Conservation (phyloP, 1,140 invertebrate genomes). For the Trichomalopsis sarcophagae region DNA sequence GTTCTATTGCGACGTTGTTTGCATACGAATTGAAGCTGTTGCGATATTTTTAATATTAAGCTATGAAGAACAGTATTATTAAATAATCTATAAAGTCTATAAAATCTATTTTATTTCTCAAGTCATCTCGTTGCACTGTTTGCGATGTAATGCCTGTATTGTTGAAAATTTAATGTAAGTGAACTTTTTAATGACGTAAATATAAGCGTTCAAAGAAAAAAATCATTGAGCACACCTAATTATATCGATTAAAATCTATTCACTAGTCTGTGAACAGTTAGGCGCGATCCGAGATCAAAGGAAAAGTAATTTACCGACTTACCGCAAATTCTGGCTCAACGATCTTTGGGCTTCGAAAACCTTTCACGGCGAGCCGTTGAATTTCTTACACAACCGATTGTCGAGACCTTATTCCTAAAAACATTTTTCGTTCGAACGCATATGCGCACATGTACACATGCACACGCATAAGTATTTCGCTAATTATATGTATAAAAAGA, state of each 20-base stretch:
- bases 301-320: neutral
- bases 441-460: slow-evolving; percentile 38
- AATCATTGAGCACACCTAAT: neutral
- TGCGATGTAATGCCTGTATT: slow-evolving; percentile 19
- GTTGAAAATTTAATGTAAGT: slow-evolving; percentile 9
- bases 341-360: neutral
- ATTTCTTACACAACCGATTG: slow-evolving; percentile 52
- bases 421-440: slow-evolving; percentile 14
- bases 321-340: too few species aligned
- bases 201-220: neutral
- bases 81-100: slow-evolving; percentile 24
- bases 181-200: neutral
- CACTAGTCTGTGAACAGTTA: neutral
- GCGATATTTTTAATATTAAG: slow-evolving; percentile 20
- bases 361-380: neutral
- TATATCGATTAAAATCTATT: slow-evolving; percentile 12
- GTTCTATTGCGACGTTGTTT: slow-evolving; percentile 24
- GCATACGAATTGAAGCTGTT: slow-evolving; percentile 13
- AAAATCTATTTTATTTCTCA: slow-evolving; percentile 12
- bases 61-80: slow-evolving; percentile 4
- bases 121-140: neutral
- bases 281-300: neutral
- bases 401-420: neutral
- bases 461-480: slow-evolving; percentile 41
- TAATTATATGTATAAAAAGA: slow-evolving; percentile 29